Base-by-base conservation (phyloP, 2,888 invertebrate species). In the Hirtodrosophila alboralis region DNA sequence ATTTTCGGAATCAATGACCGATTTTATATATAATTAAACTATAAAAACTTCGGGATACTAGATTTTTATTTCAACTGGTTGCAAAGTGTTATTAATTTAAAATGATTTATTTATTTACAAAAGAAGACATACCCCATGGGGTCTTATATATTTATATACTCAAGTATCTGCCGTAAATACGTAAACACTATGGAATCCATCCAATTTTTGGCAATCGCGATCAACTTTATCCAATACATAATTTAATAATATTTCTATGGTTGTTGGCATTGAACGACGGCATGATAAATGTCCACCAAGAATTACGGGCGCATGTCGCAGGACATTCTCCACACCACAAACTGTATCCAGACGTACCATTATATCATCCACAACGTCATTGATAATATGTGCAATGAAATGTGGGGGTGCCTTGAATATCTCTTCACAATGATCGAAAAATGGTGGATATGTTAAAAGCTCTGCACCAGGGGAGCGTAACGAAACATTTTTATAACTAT, bases 271-370 rank as follows among this genome's bases (percentile, higher is more conserved):
- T n/a, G 1, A 30, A 9, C 44, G 0, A 3, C 13, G 5, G 13
- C 74, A 75, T 1, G 28, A 48, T 2, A 75, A 33, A 7, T n/a
- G 37, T 5, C 59, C 57, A 1, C 21, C 36, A 0, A 72, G 9
- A 1, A 54, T 16, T 4, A 2, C 6, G 7, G 33, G 58, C 8
- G 56, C 4, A 0, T 30, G 8, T 3, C 14, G n/a, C 2, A 44
- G 30, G 1, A 16, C 9, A 4, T 40, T 28, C 0, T 44, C 30
- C 13, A 23, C 26, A 4, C 28, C 8, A 5, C 63, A 66, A 0
- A 30, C 7, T 2, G 16, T 10, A 0, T 61, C 14, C 1, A 70
- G 14, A 3, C 12, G 37, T 1, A 16, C 3, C 14, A 16, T 26
- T 4, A 71, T 6, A 0, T 8, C 37, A 1, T 41, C 33, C 1